Conservation (phyloP, 2,113 vertebrate genomes). For the Illadopsis cleaveri region DNA sequence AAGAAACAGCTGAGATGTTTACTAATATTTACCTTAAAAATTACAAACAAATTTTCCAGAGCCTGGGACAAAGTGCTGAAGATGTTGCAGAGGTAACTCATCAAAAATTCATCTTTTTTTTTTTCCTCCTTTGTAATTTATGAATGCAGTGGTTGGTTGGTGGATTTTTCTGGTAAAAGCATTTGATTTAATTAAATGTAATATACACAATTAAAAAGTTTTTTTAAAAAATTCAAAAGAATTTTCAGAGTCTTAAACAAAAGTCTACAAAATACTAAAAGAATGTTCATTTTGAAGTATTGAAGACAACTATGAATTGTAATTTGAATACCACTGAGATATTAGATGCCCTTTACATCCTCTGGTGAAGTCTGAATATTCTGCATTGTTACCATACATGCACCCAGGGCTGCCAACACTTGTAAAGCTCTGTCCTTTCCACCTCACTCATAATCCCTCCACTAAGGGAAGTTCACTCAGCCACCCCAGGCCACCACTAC, state of each 20-base stretch:
- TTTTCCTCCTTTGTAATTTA: neutral
- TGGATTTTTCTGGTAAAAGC: neutral
- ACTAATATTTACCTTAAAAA: conserved; percentile 83
- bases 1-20: conserved; percentile 85
- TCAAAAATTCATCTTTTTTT: neutral
- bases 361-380: neutral
- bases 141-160: neutral
- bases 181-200: neutral
- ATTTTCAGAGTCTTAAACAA: neutral
- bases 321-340: neutral
- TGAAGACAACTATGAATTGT: neutral
- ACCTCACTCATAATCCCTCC: neutral
- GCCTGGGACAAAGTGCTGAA: conserved; percentile 81
- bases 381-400: neutral
- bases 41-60: conserved; percentile 84
- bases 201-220: neutral
- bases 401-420: neutral
- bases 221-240: neutral
- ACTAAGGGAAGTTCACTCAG: neutral
- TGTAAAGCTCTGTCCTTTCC: neutral
- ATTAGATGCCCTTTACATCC: neutral
- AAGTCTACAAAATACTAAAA: neutral
- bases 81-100: conserved; percentile 82
- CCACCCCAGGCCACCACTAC: neutral
- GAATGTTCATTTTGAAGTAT: neutral